Evolutionary conservation across 2,113 vertebrate genomes (phyloP).

Genomic region (Indri indri): DNA sequence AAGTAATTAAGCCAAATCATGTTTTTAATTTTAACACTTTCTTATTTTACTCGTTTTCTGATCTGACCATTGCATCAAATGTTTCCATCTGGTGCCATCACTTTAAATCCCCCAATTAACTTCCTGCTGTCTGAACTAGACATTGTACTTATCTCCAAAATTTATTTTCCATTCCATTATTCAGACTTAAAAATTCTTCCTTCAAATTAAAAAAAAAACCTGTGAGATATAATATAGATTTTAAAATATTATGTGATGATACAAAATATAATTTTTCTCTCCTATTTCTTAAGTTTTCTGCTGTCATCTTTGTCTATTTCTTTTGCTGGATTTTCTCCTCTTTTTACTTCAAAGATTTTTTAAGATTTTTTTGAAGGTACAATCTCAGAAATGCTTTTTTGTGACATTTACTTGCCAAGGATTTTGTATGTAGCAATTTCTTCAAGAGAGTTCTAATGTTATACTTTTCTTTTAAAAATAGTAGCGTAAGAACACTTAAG

Average conservation of each 20-base stretch:
- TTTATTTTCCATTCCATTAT: neutral
- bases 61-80: neutral
- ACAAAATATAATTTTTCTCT: neutral
- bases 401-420: neutral
- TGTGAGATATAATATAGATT: neutral
- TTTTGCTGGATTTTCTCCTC: neutral
- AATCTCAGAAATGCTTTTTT: neutral
- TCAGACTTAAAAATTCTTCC: neutral
- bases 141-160: neutral
- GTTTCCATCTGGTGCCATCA: neutral
- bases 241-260: neutral
- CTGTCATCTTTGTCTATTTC: neutral
- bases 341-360: neutral
- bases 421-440: neutral
- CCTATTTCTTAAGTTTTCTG: neutral
- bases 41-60: constrained; percentile 9
- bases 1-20: neutral
- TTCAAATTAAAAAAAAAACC: neutral
- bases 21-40: neutral
- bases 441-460: neutral
- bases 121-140: neutral
- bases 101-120: neutral
- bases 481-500: neutral
- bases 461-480: neutral
- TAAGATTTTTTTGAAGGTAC: neutral